Evolutionary conservation across 2,888 invertebrate genomes (phyloP).

Genomic region (Agrilus cyanescens): DNA sequence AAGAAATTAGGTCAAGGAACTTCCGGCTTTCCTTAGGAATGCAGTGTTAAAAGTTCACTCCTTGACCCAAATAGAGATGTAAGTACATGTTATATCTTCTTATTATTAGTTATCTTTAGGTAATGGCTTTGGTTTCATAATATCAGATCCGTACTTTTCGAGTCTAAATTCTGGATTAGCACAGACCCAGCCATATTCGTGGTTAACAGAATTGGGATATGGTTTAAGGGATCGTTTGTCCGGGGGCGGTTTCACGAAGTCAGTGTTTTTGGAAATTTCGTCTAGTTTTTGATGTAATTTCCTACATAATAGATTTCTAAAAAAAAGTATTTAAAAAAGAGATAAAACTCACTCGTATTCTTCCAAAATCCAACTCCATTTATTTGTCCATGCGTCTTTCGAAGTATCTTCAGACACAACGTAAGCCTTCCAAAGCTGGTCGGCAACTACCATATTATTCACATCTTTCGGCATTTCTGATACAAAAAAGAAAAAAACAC

Average conservation of each 20-base stretch:
- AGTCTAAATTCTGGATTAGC: conserved; percentile 14
- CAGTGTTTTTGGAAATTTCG: conserved; percentile 13
- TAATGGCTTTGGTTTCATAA: conserved; percentile 11
- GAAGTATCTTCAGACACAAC: conserved; percentile 1
- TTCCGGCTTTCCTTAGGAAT: too few relatives aligned
- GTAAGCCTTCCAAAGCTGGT: conserved; percentile 5
- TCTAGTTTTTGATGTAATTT: conserved; percentile 14
- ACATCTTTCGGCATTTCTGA: not conserved
- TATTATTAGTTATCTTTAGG: conserved; percentile 4
- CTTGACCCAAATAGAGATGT: too few relatives aligned
- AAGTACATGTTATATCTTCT: too few relatives aligned
- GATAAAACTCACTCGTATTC: conserved; percentile 1
- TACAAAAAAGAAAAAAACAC: not conserved
- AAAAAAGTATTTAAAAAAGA: not conserved
- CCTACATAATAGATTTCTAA: not conserved
- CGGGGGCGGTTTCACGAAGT: conserved; percentile 7
- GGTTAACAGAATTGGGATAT: conserved; percentile 14
- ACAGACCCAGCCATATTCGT: conserved; percentile 19
- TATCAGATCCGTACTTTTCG: conserved; percentile 18
- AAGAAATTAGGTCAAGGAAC: too few relatives aligned
- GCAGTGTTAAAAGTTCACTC: too few relatives aligned
- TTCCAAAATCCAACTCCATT: not conserved
- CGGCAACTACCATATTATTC: conserved; percentile 8
- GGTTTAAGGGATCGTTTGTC: conserved; percentile 15
- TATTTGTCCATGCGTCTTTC: not conserved